Conservation (phyloP, 1,140 invertebrate genomes). For the Drosophila prosaltans region DNA sequence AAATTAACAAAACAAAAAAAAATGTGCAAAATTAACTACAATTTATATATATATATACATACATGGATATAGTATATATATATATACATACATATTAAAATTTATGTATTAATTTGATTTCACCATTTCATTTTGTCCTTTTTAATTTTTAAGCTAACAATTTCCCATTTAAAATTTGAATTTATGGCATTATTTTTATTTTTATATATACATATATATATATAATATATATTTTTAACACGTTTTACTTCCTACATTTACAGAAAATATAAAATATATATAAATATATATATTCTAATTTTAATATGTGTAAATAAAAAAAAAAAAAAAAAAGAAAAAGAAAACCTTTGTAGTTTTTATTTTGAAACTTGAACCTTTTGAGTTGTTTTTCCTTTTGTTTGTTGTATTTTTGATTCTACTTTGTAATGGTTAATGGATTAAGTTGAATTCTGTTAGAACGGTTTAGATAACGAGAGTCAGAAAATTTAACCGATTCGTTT, state of each 20-base stretch:
- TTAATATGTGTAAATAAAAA: constrained; percentile 16
- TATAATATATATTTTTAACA: constrained; percentile 40
- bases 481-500: too few species aligned
- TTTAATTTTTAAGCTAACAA: constrained; percentile 5
- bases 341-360: background rate
- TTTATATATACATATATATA: constrained; percentile 46
- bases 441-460: too few species aligned
- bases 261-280: constrained; percentile 34
- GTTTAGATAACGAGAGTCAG: too few species aligned
- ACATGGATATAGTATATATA: background rate
- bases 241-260: constrained; percentile 6
- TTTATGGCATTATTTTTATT: constrained; percentile 12
- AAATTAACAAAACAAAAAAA: constrained; percentile 6
- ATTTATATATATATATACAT: constrained; percentile 6
- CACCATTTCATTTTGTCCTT: background rate
- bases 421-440: too few species aligned
- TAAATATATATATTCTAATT: constrained; percentile 52
- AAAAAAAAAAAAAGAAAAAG: constrained; percentile 4
- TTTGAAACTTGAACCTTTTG: background rate
- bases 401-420: too few species aligned
- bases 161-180: background rate
- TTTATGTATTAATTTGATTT: background rate
- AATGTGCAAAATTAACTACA: constrained; percentile 20
- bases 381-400: constrained; percentile 14
- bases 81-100: constrained; percentile 7